Base-by-base conservation (phyloP, 2,888 invertebrate species). In the Dolomedes plantarius region DNA sequence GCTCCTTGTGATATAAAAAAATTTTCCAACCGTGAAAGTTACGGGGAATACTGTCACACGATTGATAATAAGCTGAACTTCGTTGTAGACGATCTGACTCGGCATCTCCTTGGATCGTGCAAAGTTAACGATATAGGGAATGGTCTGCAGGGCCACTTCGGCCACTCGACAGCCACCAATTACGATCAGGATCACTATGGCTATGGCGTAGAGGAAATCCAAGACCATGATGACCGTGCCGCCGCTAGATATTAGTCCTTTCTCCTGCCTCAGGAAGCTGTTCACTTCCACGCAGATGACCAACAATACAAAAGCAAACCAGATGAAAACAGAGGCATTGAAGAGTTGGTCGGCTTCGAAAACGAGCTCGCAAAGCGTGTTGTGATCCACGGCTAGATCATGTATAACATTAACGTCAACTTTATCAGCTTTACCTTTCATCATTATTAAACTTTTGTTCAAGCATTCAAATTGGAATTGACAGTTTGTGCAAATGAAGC, bases 221-320 rank as follows among this genome's bases (percentile, higher is more conserved):
- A 86, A 50, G 31, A 86, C 76, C 86, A 86, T 86, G 67, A 86
- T 86, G 27, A 86, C 86, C 65, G 86, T 80, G 6, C 86, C 86
- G 31, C 86, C 86, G 31, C 75, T 76, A 13, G 86, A 86, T 28
- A 86, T 86, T 16, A 86, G 75, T 11, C 86, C 86, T 28, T 86
- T 86, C 36, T 86, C 86, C 32, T 86, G 86, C 1, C 86, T 36
- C 27, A 86, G 39, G 80, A 86, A 86, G 67, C 80, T 80, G 72
- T 86, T 86, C 27, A 86, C 86, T 67, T 86, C 86, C 11, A 86
- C 86, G 36, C 86, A 86, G 46, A 86, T 86, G 31, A 86, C 86
- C 11, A 86, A 72, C 0, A 86, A 67, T 19, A 86, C 86, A 28
- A 86, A 86, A 0, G 86, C 79, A 36, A 86, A 86, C 86, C 86